Percentiles rank a stretch among this genome's conserved stretches.
Evolutionary conservation across 1,140 invertebrate genomes (phyloP).

Genomic region (Drosophila paulistorum): DNA sequence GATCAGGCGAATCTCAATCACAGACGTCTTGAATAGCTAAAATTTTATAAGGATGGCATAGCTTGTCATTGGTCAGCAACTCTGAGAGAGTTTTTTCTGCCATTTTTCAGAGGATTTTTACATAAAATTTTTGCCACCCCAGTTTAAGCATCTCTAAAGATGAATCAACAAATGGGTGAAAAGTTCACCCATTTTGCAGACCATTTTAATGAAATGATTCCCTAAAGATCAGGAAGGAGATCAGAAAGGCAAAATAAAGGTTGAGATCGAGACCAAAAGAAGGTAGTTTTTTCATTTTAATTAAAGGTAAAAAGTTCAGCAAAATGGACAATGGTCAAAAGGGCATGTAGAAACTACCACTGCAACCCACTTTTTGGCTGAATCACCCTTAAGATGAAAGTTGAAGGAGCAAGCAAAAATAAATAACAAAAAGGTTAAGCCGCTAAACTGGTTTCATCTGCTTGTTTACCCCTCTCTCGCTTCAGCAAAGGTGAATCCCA

Average conservation of each 20-base stretch:
- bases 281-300: slow-evolving; percentile 64
- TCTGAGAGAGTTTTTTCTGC: background rate
- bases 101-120: slow-evolving; percentile 21
- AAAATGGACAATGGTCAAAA: slow-evolving; percentile 51
- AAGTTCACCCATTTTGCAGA: slow-evolving; percentile 57
- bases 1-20: too few relatives aligned
- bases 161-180: slow-evolving; percentile 23
- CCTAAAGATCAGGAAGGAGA: slow-evolving; percentile 40
- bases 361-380: slow-evolving; percentile 22
- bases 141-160: too few relatives aligned
- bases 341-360: slow-evolving; percentile 27
- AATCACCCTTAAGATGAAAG: slow-evolving; percentile 16
- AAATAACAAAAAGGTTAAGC: slow-evolving; percentile 41
- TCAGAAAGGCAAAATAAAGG: slow-evolving; percentile 22
- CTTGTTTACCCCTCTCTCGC: slow-evolving; percentile 42
- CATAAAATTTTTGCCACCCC: slow-evolving; percentile 59
- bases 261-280: slow-evolving; percentile 15
- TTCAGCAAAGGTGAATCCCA: background rate
- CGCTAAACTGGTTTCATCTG: slow-evolving; percentile 57
- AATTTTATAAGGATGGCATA: background rate
- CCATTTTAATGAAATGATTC: slow-evolving; percentile 69
- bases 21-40: too few relatives aligned
- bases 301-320: slow-evolving; percentile 62
- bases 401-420: background rate
- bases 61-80: background rate